phyloP scores from a whole-genome alignment of 1,140 invertebrate species.

The Harlomillsia oculata region DNA sequence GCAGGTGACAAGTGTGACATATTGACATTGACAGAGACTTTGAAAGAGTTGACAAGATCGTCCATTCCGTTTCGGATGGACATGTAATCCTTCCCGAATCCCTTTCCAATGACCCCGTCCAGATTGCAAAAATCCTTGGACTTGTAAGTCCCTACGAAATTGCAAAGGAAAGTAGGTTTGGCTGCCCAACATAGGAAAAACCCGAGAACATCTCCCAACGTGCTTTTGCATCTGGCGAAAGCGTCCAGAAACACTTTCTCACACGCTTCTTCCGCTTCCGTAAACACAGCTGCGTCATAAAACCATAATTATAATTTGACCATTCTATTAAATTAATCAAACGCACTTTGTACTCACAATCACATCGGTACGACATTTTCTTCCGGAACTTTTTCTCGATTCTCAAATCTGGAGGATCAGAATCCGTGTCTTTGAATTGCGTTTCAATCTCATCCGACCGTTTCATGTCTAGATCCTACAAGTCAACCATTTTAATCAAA shows the following conservation, averaged over 20 bases:
- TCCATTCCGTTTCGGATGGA: slow-evolving; percentile 18
- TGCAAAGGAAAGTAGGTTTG: slow-evolving; percentile 31
- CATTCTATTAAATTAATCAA: neutral
- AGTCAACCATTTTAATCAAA: neutral
- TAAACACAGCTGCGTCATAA: slow-evolving; percentile 25
- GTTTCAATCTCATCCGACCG: slow-evolving; percentile 19
- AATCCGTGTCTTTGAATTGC: neutral
- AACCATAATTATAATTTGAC: neutral
- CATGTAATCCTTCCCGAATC: slow-evolving; percentile 26
- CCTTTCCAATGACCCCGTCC: slow-evolving; percentile 7
- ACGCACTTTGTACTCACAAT: slow-evolving; percentile 14
- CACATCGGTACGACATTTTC: slow-evolving; percentile 30
- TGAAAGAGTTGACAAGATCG: slow-evolving; percentile 22
- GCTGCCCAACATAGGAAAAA: slow-evolving; percentile 32
- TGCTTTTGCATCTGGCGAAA: slow-evolving; percentile 24
- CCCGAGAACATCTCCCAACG: slow-evolving; percentile 10
- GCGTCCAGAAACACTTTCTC: slow-evolving; percentile 17
- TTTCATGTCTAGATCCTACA: neutral
- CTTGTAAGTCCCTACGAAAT: slow-evolving; percentile 22
- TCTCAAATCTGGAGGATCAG: slow-evolving; percentile 15
- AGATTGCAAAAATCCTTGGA: slow-evolving; percentile 9
- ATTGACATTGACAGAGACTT: slow-evolving; percentile 9
- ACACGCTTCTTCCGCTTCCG: slow-evolving; percentile 23
- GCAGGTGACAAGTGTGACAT: slow-evolving; percentile 7
- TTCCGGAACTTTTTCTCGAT: slow-evolving; percentile 23